These are phyloP conservation scores for Psittacara wagleri DNA, from an alignment of 2,113 vertebrate species.

Conservation along the genomic window DNA sequence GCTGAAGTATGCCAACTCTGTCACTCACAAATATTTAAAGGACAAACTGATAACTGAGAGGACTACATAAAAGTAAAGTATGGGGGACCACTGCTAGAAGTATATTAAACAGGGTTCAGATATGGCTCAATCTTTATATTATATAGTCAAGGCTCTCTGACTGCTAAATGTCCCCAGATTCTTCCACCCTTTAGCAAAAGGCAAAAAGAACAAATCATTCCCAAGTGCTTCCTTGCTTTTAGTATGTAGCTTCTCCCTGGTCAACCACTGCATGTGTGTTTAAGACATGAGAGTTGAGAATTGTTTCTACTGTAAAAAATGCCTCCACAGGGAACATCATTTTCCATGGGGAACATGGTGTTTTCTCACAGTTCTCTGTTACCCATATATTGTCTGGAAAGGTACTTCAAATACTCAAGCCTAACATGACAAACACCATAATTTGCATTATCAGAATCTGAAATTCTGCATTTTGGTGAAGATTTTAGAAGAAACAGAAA, in stretches of 20 bases:
- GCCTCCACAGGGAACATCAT: background rate
- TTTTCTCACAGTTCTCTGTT: background rate
- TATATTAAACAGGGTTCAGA: background rate
- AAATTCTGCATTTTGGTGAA: background rate
- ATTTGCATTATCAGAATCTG: background rate
- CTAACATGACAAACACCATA: background rate
- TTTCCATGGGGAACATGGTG: background rate
- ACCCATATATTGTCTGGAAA: background rate
- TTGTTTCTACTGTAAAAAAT: background rate
- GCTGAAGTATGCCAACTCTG: background rate
- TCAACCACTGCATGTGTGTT: background rate
- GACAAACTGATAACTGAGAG: background rate
- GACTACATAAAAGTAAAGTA: background rate
- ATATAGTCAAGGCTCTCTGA: background rate
- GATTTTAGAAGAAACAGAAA: background rate
- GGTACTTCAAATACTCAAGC: background rate
- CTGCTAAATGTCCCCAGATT: background rate
- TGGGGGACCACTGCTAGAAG: background rate
- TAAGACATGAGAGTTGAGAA: background rate
- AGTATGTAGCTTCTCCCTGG: background rate
- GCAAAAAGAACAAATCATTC: background rate
- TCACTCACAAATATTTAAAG: background rate
- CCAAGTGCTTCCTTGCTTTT: background rate
- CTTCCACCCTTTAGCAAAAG: background rate
- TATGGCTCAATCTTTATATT: background rate